Base-by-base conservation (phyloP, 1,140 invertebrate species). In the Xylocopa sonorina region DNA sequence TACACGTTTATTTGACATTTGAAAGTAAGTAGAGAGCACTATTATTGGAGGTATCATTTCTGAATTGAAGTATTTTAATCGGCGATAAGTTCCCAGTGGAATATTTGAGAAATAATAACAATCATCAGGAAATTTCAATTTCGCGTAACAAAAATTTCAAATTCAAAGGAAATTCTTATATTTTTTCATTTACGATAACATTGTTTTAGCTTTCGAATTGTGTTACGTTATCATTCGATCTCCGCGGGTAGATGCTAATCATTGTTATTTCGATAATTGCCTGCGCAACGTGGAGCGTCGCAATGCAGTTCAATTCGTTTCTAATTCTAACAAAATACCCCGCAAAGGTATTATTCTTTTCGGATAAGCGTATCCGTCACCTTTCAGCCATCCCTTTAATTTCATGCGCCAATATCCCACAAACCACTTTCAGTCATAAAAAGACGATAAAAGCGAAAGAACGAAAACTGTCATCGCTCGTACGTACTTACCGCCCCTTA, bases 271-370 rank as follows among this genome's bases (percentile, higher is more conserved):
- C 27, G 10, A 43, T 32, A 46, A 34, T 3, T 34, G 12, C 9
- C 18, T 60, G 18, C 18, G 32, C 43, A 14, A 43, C 24, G 24
- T 34, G n/a, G 3, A 41, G 24, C 43, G 75, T 71, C 75, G 75
- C 75, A 78, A 78, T 78, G 75, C 75, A 71, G 75, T 60, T 76
- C 73, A 34, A 32, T 67, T 67, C 48, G 27, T 43, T 63, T 21
- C 12, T 16, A 32, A 43, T 67, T 21, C 3, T 38, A 9, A 7
- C 34, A 58, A 38, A n/a, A 21, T 32, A 57, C 18, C 2, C 16
- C 27, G 2, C 4, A n/a, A 57, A 48, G 34, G 34, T 18, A 10
- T 6, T 2, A 77, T 41, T 48, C 9, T 12, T 5, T 24, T 38
- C 3, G 7, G n/a, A 2, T 18, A n/a, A n/a, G n/a, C n/a, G n/a